Base-by-base conservation (phyloP, 64 coral and sea anemone species). In the Montipora sp. region DNA sequence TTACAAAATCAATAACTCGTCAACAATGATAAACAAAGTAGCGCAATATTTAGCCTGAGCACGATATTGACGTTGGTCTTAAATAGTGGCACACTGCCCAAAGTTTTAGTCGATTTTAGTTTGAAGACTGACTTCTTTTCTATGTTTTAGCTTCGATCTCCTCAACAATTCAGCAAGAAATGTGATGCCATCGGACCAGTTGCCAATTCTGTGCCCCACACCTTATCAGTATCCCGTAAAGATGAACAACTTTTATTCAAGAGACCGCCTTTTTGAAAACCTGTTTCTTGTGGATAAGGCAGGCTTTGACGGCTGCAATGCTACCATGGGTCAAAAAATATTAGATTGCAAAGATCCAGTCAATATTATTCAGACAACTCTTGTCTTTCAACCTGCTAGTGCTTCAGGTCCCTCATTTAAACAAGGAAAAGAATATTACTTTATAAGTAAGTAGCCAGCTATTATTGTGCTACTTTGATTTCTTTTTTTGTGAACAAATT, bases 251-350 rank as follows among this genome's bases (percentile, higher is more conserved):
- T 3, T n/a, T 24, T 51, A 75, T 14, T 77, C 69, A 14, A 93
- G 86, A 73, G 91, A 93, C 12, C 27, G 10, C 11, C 75, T 87
- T 15, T 87, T 79, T 72, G 82, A 84, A 67, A 93, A 87, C 78
- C 44, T 93, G 43, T 93, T 63, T 84, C 67, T 67, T 60, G 91
- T 93, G n/a, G 91, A 93, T n/a, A 80, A 93, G 51, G 47, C 77
- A 61, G 91, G 91, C 2, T 93, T 57, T 78, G 65, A 93, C 18
- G 87, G 15, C 21, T 93, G 91, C 24, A 87, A 93, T 80, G 74
- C 83, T 53, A 93, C 83, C 66, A 58, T n/a, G 16, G 91, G 82
- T 48, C 5, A 18, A 19, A 80, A 78, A 22, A 79, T 93, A 16
- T 74, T 55, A 70, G 8, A 6, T 36, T 93, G 91, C 67, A 55